These are phyloP conservation scores for Pogona vitticeps DNA, from an alignment of 2,113 vertebrate species.

Conservation along the genomic window DNA sequence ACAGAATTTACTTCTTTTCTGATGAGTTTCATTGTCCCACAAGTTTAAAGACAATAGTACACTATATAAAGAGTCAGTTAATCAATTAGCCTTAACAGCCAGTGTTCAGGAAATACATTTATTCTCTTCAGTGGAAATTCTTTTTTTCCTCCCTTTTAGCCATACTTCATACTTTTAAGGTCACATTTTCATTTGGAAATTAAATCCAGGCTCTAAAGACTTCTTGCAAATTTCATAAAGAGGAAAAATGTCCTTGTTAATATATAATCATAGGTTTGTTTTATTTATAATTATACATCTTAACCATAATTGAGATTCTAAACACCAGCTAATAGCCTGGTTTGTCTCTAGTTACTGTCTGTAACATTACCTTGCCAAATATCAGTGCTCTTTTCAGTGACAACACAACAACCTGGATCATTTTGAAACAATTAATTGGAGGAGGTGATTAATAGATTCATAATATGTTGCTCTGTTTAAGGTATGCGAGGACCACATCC, in stretches of 20 bases:
- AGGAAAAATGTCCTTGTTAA: slow-evolving; percentile 59
- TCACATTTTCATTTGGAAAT: slow-evolving; percentile 80
- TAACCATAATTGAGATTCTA: slow-evolving; percentile 81
- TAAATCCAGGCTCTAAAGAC: slow-evolving; percentile 76
- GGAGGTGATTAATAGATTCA: slow-evolving; percentile 82
- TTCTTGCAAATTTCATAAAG: slow-evolving; percentile 74
- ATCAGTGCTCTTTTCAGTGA: slow-evolving; percentile 76
- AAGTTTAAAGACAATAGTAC: slow-evolving; percentile 87
- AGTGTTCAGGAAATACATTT: slow-evolving; percentile 83
- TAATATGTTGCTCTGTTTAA: slow-evolving; percentile 77
- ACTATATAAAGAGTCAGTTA: slow-evolving; percentile 88
- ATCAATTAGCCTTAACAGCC: slow-evolving; percentile 90
- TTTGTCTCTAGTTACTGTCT: slow-evolving; percentile 74
- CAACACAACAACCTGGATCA: slow-evolving; percentile 67
- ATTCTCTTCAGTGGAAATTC: slow-evolving; percentile 81
- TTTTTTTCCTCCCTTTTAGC: slow-evolving; percentile 69
- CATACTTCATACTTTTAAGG: slow-evolving; percentile 79
- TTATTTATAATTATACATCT: slow-evolving; percentile 82
- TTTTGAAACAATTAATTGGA: slow-evolving; percentile 80
- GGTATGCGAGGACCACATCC: slow-evolving; percentile 48
- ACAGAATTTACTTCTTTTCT: slow-evolving; percentile 83
- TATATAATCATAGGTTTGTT: slow-evolving; percentile 77
- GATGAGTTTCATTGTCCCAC: slow-evolving; percentile 81
- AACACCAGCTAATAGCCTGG: slow-evolving; percentile 77
- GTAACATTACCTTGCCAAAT: slow-evolving; percentile 77